phyloP scores from a whole-genome alignment of 2,113 vertebrate genomes.

The Coptodon bakossiorum region DNA sequence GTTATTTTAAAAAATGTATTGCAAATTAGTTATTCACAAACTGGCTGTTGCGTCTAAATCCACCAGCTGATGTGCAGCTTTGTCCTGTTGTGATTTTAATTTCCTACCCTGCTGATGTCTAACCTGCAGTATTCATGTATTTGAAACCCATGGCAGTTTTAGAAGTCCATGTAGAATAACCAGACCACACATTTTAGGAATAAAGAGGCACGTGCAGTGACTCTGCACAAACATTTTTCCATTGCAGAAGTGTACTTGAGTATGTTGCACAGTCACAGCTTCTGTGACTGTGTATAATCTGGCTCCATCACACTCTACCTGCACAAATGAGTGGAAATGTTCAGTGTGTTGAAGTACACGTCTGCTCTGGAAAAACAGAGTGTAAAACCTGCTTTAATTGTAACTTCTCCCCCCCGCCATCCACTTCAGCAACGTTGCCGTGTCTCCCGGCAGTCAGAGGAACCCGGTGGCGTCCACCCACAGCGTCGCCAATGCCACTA shows the following conservation, averaged over 20 bases:
- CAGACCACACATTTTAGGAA: neutral
- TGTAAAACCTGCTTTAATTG: accelerated
- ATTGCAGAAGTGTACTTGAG: neutral
- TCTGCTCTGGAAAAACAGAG: neutral
- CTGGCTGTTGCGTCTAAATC: neutral
- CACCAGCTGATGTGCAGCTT: neutral
- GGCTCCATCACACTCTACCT: neutral
- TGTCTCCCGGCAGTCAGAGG: slow-evolving; percentile 81
- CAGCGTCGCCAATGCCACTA: slow-evolving; percentile 88
- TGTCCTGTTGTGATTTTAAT: neutral
- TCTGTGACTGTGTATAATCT: too few species aligned
- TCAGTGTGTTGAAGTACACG: neutral
- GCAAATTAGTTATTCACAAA: neutral
- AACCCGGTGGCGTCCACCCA: slow-evolving; percentile 92
- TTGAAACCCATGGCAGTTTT: neutral
- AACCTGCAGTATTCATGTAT: slow-evolving; percentile 1
- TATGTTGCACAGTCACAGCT: neutral
- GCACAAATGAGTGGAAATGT: neutral
- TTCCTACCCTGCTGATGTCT: slow-evolving; percentile 22
- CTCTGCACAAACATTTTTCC: neutral
- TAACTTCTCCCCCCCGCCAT: neutral
- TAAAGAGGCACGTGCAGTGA: neutral
- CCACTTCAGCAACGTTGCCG: slow-evolving; percentile 64
- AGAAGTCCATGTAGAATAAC: slow-evolving; percentile 1
- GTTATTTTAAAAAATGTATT: accelerated